These are phyloP conservation scores for Leucoptera coffeella DNA, from an alignment of 2,888 invertebrate species.

Conservation along the genomic window DNA sequence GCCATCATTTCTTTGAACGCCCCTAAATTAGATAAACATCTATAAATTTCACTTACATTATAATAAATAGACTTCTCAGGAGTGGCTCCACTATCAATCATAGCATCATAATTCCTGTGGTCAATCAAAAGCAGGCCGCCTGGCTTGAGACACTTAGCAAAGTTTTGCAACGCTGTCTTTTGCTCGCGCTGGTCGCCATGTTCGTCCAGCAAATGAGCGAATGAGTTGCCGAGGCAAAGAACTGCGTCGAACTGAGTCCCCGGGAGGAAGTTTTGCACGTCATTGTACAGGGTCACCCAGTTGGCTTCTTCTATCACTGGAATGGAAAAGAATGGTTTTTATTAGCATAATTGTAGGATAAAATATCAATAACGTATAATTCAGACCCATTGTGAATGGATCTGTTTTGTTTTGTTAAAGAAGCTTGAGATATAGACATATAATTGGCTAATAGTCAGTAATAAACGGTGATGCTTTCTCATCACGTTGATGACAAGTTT, in stretches of 20 bases:
- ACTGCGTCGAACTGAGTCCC: slow-evolving; percentile 78
- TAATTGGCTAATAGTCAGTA: too few relatives aligned
- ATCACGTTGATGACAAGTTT: too few relatives aligned
- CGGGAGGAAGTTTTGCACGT: slow-evolving; percentile 56
- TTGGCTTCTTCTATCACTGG: slow-evolving; percentile 88
- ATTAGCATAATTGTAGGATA: too few relatives aligned
- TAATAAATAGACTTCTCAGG: slow-evolving; percentile 84
- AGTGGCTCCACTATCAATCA: slow-evolving; percentile 71
- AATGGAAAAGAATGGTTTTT: slow-evolving; percentile 6
- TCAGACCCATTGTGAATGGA: too few relatives aligned
- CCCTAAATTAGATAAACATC: too few relatives aligned
- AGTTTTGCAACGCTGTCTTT: slow-evolving; percentile 71
- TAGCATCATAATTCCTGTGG: slow-evolving; percentile 81
- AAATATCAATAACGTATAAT: too few relatives aligned
- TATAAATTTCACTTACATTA: too few relatives aligned
- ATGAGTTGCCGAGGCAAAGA: slow-evolving; percentile 85
- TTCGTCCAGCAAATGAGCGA: slow-evolving; percentile 80
- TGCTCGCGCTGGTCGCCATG: slow-evolving; percentile 75
- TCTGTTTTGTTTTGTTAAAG: too few relatives aligned
- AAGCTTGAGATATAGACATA: not conserved
- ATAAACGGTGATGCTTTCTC: too few relatives aligned
- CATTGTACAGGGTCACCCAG: slow-evolving; percentile 76
- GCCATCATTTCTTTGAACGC: too few relatives aligned
- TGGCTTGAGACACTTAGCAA: slow-evolving; percentile 75
- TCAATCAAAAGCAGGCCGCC: slow-evolving; percentile 82